Base-by-base conservation (phyloP, 2,888 invertebrate species). In the Tetanocera ferruginea region DNA sequence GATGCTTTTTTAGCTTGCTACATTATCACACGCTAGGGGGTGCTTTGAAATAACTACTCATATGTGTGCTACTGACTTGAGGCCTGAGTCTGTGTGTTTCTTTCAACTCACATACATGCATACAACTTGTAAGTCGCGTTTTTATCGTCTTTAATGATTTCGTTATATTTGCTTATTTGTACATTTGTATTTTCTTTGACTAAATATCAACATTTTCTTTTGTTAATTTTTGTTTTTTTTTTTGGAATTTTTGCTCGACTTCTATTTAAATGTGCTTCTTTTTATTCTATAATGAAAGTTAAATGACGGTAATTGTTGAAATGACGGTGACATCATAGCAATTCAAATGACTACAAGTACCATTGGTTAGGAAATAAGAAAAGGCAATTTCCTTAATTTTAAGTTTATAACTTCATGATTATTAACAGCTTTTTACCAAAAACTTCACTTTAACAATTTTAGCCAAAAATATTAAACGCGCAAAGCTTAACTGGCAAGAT, bases 81-180 rank as follows among this genome's bases (percentile, higher is more conserved):
- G 49, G 6, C 2, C 43, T 43, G 11, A 14, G 19, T 55, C 2
- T 55, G 55, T 23, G 19, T 23, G 23, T 11, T 23, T n/a, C 52
- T n/a, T n/a, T 52, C 14, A 1, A 55, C 23, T 55, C 11, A 31
- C 37, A n/a, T n/a, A 34, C 66, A 66, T 66, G 66, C 34, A 66
- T 17, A 37, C 66, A 66, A 37, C 66, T 34, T 66, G 37, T 66
- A 66, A 66, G 66, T 19, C 19, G 66, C 66, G 37, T 66, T 5
- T 37, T 66, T 66, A 37, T 25, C n/a, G 37, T 66, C 66, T 66
- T 37, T 66, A 66, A 66, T 66, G 66, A 66, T 19, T 66, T 66
- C 34, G 66, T 37, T 31, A 37, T 66, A 66, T 19, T 31, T 31
- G 19, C 55, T 19, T 23, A 9, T 6, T 23, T 55, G 19, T 23